phyloP scores from a whole-genome alignment of 2,888 invertebrate species.

The Sphecodes monilicornis region DNA sequence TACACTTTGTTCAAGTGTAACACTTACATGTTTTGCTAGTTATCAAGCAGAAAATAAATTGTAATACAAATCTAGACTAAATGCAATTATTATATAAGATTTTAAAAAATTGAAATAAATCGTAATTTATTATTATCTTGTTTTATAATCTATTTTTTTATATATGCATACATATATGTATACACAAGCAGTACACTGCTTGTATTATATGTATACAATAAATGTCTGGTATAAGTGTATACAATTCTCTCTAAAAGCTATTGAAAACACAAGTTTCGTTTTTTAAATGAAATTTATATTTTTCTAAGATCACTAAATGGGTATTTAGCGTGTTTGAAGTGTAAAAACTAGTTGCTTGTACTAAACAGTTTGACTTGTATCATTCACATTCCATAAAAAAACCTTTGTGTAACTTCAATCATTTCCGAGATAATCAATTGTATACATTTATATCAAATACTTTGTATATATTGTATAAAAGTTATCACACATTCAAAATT shows the following conservation, averaged over 20 bases:
- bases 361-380: not conserved
- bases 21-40: constrained; percentile 36
- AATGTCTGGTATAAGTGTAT: not conserved
- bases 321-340: not conserved
- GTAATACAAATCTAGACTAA: constrained; percentile 64
- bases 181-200: not conserved
- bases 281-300: not conserved
- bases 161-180: not conserved
- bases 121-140: constrained; percentile 82
- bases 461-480: constrained; percentile 9
- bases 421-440: not conserved
- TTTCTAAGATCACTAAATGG: not conserved
- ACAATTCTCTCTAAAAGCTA: not conserved
- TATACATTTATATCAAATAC: not conserved
- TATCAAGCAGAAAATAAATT: constrained; percentile 50
- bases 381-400: not conserved
- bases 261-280: not conserved
- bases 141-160: constrained; percentile 44
- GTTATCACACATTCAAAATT: constrained; percentile 60
- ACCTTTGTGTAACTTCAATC: not conserved
- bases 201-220: not conserved
- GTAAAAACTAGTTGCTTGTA: not conserved
- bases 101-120: constrained; percentile 81
- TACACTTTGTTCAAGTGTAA: constrained; percentile 24
- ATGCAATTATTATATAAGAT: constrained; percentile 81